A percentile compares a stretch with the other conserved stretches of the same genome.
Evolutionary conservation across 2,888 invertebrate genomes (phyloP).

Genomic region (Leptopterna dolabrata): DNA sequence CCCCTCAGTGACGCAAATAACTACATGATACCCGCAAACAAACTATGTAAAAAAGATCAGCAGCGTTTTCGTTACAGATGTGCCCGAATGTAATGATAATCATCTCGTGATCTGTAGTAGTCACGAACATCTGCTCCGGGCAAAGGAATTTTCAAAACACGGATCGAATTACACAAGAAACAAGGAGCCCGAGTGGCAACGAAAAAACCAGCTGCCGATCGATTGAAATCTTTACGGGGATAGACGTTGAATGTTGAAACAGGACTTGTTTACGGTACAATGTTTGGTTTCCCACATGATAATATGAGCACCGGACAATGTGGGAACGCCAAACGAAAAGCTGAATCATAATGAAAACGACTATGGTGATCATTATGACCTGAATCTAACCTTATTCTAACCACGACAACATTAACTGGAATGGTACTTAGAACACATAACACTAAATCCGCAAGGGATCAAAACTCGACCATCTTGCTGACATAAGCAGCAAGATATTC

Average conservation of each 20-base stretch:
- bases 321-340: background rate
- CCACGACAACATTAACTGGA: too few species aligned
- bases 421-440: too few species aligned
- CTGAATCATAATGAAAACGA: too few species aligned
- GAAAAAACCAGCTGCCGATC: background rate
- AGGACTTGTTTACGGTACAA: background rate
- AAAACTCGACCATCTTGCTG: too few species aligned
- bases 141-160: background rate
- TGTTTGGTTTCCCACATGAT: conserved; percentile 16
- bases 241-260: background rate
- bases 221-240: background rate
- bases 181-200: background rate
- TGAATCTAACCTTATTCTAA: too few species aligned
- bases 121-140: background rate
- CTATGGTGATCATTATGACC: too few species aligned
- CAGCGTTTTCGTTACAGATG: too few species aligned
- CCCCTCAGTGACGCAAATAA: too few species aligned
- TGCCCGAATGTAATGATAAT: background rate
- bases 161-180: background rate
- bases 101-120: background rate
- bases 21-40: too few species aligned
- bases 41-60: too few species aligned
- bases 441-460: too few species aligned
- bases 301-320: background rate
- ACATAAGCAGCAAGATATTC: too few species aligned